These are phyloP conservation scores for Itoplectis maculator DNA, from an alignment of 2,888 invertebrate species.

Conservation along the genomic window DNA sequence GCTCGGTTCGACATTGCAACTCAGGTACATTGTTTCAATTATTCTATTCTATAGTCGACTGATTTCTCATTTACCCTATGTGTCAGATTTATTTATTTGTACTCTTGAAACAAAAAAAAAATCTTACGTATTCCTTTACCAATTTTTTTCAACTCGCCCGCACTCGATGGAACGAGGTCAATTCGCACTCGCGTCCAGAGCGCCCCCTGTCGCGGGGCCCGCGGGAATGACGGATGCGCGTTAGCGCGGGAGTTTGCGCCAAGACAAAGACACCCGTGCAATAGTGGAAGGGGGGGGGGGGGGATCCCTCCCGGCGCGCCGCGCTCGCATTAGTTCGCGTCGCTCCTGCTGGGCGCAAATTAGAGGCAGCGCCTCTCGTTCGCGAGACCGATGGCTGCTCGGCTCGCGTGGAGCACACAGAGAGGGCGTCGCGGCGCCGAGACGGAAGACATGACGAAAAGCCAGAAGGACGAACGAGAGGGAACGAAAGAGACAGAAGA, in stretches of 20 bases:
- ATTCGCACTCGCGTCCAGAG: background rate
- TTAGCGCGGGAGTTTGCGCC: conserved; percentile 81
- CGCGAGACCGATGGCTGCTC: conserved; percentile 63
- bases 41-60: no score
- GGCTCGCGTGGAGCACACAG: conserved; percentile 63
- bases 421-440: conserved; percentile 50
- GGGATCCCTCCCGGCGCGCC: conserved; percentile 79
- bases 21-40: no score
- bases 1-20: no score
- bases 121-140: no score
- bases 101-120: no score
- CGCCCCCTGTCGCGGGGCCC: conserved; percentile 62
- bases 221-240: conserved; percentile 80
- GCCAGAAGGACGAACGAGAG: conserved; percentile 27
- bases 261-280: conserved; percentile 82
- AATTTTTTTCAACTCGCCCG: no score
- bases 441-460: conserved; percentile 55
- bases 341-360: conserved; percentile 83
- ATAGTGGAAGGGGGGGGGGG: no score
- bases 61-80: no score
- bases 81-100: no score
- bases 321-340: conserved; percentile 82
- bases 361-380: conserved; percentile 75
- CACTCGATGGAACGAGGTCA: no score
- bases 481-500: no score